phyloP scores from a whole-genome alignment of 2,797 vertebrate species.

The Alfaro cultratus region DNA sequence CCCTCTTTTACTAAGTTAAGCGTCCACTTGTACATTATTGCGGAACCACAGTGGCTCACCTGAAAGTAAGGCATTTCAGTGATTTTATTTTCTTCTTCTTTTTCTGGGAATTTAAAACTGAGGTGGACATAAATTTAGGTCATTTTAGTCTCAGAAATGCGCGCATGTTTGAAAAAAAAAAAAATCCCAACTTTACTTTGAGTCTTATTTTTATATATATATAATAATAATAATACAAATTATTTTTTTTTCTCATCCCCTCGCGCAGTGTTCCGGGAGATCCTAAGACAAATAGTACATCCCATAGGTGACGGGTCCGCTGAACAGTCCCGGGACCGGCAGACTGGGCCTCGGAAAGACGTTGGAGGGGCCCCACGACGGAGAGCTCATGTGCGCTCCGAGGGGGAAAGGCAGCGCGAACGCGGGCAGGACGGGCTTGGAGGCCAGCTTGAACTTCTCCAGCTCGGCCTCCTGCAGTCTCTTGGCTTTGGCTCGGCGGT shows the following conservation, averaged over 20 bases:
- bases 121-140: slow-evolving; percentile 10
- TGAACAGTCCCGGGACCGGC: slow-evolving; percentile 84
- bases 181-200: neutral
- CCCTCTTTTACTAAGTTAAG: slow-evolving; percentile 32
- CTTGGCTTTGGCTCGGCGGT: slow-evolving; percentile 87
- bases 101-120: slow-evolving; percentile 15
- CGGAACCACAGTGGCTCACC: slow-evolving; percentile 5
- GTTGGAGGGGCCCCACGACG: slow-evolving; percentile 75
- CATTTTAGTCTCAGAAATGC: slow-evolving; percentile 15
- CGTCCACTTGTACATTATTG: slow-evolving; percentile 21
- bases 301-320: slow-evolving; percentile 85
- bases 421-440: slow-evolving; percentile 84
- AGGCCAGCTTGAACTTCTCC: slow-evolving; percentile 85
- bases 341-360: slow-evolving; percentile 79
- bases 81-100: slow-evolving; percentile 12
- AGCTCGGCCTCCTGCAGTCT: slow-evolving; percentile 88
- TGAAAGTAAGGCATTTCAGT: slow-evolving; percentile 46
- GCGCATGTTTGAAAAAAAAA: neutral
- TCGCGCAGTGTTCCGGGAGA: slow-evolving; percentile 17
- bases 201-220: neutral
- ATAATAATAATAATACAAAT: slow-evolving; percentile 17
- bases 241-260: neutral
- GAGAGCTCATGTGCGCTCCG: slow-evolving; percentile 81
- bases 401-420: slow-evolving; percentile 86
- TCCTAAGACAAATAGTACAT: slow-evolving; percentile 88